Evolutionary conservation across 2,888 invertebrate genomes (phyloP).

Genomic region (Ophion ventricosus): DNA sequence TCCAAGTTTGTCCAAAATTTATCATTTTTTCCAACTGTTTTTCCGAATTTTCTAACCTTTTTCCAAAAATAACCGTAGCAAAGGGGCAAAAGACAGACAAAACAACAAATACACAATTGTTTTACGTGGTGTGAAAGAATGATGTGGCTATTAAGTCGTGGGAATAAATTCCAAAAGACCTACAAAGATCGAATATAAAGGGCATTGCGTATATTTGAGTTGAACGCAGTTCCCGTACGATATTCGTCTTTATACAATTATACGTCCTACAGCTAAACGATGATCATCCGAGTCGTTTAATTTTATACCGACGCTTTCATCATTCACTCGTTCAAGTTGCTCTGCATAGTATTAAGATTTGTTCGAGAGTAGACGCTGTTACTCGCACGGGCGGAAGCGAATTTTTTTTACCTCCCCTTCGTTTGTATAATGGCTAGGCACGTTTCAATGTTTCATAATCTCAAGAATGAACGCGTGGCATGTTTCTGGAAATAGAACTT

Average conservation of each 20-base stretch:
- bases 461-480: constrained; percentile 69
- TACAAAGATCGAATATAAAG: not conserved
- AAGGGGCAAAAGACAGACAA: not conserved
- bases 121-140: not conserved
- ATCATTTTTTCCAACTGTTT: too few species aligned
- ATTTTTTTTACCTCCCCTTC: not conserved
- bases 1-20: too few species aligned
- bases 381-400: not conserved
- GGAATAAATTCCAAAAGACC: not conserved
- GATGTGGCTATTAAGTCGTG: not conserved
- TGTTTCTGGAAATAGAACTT: constrained; percentile 64
- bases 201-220: constrained; percentile 6
- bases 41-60: too few species aligned
- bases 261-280: constrained; percentile 22
- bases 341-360: constrained; percentile 19
- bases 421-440: not conserved
- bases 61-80: too few species aligned
- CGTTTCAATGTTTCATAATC: constrained; percentile 63
- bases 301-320: constrained; percentile 32
- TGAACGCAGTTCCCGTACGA: constrained; percentile 2
- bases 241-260: constrained; percentile 4
- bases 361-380: not conserved
- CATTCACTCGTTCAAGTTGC: constrained; percentile 9
- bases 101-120: not conserved
- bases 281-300: constrained; percentile 33